Conservation (phyloP, 2,797 vertebrate genomes). For the Galago senegalensis region DNA sequence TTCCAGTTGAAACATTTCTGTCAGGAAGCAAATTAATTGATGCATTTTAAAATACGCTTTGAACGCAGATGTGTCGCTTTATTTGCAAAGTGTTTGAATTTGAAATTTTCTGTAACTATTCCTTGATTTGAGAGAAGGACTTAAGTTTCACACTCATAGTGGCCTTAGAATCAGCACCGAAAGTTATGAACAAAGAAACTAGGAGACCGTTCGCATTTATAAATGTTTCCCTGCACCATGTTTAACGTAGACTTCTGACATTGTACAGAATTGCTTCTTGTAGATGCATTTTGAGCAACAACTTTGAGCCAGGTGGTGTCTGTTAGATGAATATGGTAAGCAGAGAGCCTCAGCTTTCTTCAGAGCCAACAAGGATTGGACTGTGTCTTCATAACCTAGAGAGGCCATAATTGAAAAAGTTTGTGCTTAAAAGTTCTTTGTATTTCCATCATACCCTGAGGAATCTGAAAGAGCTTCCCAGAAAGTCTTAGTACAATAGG, state of each 20-base stretch:
- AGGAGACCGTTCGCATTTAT: not conserved
- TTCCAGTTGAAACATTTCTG: conserved; percentile 6
- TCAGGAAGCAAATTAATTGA: not conserved
- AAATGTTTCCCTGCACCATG: not conserved
- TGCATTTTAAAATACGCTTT: conserved; percentile 58
- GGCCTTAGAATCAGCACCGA: not conserved
- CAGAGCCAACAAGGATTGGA: not conserved
- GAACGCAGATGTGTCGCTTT: not conserved
- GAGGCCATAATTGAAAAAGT: conserved; percentile 19
- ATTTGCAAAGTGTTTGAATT: conserved; percentile 53
- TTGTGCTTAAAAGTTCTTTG: conserved; percentile 3
- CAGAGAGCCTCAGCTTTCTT: not conserved
- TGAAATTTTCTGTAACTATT: conserved; percentile 48
- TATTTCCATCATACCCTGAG: conserved; percentile 31
- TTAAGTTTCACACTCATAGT: conserved; percentile 40
- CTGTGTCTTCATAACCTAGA: not conserved
- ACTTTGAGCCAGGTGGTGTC: not conserved
- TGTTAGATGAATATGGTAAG: not conserved
- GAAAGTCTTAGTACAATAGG: not conserved
- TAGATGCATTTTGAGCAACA: not conserved
- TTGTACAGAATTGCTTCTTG: not conserved
- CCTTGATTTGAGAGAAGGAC: conserved; percentile 23
- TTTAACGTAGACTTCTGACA: not conserved
- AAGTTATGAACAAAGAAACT: not conserved
- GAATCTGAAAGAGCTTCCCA: conserved; percentile 48